phyloP scores from a whole-genome alignment of 2,113 vertebrate species.

The Lates calcarifer region DNA sequence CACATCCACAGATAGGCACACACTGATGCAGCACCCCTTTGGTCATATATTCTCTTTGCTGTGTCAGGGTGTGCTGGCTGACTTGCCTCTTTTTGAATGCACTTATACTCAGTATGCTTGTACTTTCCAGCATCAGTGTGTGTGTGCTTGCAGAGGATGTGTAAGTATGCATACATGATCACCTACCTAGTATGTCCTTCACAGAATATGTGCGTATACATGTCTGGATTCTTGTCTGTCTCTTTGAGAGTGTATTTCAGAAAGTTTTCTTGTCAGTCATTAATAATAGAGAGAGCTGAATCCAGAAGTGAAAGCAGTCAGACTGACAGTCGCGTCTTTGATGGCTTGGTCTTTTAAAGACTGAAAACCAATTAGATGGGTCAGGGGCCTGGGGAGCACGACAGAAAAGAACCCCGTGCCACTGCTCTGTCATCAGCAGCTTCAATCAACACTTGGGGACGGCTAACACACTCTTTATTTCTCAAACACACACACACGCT shows the following conservation, averaged over 20 bases:
- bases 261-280: slow-evolving; percentile 66
- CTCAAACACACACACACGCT: slow-evolving; percentile 25
- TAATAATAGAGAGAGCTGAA: slow-evolving; percentile 64
- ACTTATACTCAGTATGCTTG: neutral
- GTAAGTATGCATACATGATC: slow-evolving; percentile 17
- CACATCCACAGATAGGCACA: slow-evolving; percentile 31
- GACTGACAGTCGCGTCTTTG: slow-evolving; percentile 60
- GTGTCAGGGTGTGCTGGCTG: slow-evolving; percentile 51
- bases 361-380: slow-evolving; percentile 72
- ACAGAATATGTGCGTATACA: neutral
- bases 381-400: slow-evolving; percentile 65
- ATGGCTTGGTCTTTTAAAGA: slow-evolving; percentile 65
- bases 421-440: slow-evolving; percentile 63
- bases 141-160: slow-evolving; percentile 5
- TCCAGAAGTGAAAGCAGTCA: slow-evolving; percentile 58
- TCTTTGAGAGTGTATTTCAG: slow-evolving; percentile 44
- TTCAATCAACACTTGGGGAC: slow-evolving; percentile 59
- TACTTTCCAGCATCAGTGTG: neutral
- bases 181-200: neutral
- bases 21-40: slow-evolving; percentile 47
- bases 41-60: slow-evolving; percentile 77
- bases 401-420: slow-evolving; percentile 40
- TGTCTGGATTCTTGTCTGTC: slow-evolving; percentile 31
- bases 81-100: slow-evolving; percentile 41
- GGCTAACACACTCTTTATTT: slow-evolving; percentile 45